phyloP scores from a whole-genome alignment of 1,140 invertebrate species.

The Dryas iulia region DNA sequence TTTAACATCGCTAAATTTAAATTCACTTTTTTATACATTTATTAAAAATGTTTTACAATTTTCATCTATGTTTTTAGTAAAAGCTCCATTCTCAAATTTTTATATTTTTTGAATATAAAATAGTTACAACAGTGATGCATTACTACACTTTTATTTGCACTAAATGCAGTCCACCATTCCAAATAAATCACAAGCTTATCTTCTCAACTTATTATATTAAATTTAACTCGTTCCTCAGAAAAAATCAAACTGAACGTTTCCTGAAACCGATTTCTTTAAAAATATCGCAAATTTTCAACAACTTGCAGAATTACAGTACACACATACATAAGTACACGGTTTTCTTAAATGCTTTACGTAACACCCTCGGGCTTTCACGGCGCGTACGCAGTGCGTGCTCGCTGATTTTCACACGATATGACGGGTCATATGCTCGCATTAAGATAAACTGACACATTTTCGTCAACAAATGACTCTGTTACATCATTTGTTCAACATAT shows the following conservation, averaged over 20 bases:
- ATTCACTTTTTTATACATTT: too few relatives aligned
- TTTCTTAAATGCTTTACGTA: slow-evolving; percentile 47
- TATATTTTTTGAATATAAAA: too few relatives aligned
- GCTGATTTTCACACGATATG: slow-evolving; percentile 56
- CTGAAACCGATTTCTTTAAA: neutral
- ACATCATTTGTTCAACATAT: slow-evolving; percentile 11
- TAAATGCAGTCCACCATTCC: too few relatives aligned
- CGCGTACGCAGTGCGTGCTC: slow-evolving; percentile 49
- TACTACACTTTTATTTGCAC: too few relatives aligned
- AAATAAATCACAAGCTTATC: too few relatives aligned
- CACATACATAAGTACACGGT: too few relatives aligned
- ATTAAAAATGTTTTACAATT: too few relatives aligned
- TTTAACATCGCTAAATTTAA: too few relatives aligned
- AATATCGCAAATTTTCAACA: slow-evolving; percentile 19
- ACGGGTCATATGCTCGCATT: slow-evolving; percentile 32
- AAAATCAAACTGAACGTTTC: neutral
- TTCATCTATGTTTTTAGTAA: too few relatives aligned
- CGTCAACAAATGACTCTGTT: slow-evolving; percentile 14
- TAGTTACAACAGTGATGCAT: too few relatives aligned
- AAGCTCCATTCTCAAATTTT: too few relatives aligned
- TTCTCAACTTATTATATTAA: too few relatives aligned
- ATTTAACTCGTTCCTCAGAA: neutral
- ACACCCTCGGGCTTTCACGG: slow-evolving; percentile 53
- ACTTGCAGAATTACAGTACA: slow-evolving; percentile 7
- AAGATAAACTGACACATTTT: slow-evolving; percentile 31